Percentiles rank a stretch among this genome's conserved stretches.
Conservation (phyloP, 2,113 vertebrate species). For the Craseonycteris thonglongyai region DNA sequence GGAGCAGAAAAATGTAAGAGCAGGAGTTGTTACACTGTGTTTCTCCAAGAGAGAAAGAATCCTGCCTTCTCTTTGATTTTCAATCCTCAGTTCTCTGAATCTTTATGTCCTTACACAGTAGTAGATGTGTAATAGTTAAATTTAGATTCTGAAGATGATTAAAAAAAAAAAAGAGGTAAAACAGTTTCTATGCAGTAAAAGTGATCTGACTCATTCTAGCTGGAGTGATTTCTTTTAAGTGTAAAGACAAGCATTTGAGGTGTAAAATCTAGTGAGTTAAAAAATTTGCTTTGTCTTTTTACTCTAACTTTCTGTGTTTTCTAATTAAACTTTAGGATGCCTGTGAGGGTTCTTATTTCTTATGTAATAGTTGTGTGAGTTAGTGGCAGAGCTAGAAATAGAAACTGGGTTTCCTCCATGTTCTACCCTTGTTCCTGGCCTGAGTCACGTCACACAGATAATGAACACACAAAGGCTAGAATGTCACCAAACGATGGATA, state of each 20-base stretch:
- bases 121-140: neutral
- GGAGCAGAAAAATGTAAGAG: neutral
- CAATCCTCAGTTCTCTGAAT: conserved; percentile 2
- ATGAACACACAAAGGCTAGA: neutral
- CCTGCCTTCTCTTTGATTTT: neutral
- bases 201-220: neutral
- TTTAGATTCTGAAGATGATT: neutral
- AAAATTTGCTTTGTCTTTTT: neutral
- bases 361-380: neutral
- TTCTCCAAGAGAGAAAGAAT: neutral
- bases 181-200: neutral
- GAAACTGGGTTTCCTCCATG: neutral
- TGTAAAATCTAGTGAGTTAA: neutral
- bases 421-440: neutral
- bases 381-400: neutral
- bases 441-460: neutral
- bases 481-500: neutral
- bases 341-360: neutral
- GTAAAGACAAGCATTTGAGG: neutral
- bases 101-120: neutral
- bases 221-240: neutral
- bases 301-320: conserved; percentile 1
- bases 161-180: neutral
- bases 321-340: neutral
- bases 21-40: neutral